Percentiles rank a stretch among this genome's conserved stretches.
Evolutionary conservation across 2,888 invertebrate species (phyloP).

Genomic region (Drosophila parthenogenetica): DNA sequence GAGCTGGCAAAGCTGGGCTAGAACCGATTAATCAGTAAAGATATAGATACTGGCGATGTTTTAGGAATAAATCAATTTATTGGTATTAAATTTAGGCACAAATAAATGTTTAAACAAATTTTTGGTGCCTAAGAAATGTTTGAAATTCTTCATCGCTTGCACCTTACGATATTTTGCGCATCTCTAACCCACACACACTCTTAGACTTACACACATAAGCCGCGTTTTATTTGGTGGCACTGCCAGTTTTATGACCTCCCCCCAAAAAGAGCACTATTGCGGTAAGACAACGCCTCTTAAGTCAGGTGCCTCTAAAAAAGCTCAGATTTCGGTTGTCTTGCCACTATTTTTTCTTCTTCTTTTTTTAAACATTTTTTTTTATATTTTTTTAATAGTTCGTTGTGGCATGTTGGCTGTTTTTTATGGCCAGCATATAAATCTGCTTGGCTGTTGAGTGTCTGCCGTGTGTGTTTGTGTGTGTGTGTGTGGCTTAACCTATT

Average conservation of each 20-base stretch:
- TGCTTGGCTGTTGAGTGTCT: conserved; percentile 22
- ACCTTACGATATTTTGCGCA: no score
- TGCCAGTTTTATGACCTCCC: conserved; percentile 77
- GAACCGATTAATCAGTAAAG: no score
- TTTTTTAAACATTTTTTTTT: conserved; percentile 24
- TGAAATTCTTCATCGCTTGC: no score
- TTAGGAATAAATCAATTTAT: no score
- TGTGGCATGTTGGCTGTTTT: conserved; percentile 64
- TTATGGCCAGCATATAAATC: conserved; percentile 67
- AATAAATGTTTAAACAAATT: no score
- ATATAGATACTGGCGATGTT: neutral
- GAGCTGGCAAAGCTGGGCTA: neutral
- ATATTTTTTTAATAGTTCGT: conserved; percentile 55
- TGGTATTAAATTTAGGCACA: no score
- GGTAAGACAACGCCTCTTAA: conserved; percentile 65
- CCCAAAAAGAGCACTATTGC: conserved; percentile 44
- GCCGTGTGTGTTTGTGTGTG: conserved; percentile 15
- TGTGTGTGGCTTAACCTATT: conserved; percentile 51
- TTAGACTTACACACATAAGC: neutral
- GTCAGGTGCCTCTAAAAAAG: conserved; percentile 73
- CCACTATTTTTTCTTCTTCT: conserved; percentile 8
- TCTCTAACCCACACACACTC: neutral
- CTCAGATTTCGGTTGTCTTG: conserved; percentile 60
- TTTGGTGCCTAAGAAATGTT: no score
- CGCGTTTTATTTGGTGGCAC: conserved; percentile 69